Evolutionary conservation across 1,140 invertebrate species (phyloP).

Genomic region (Cydia fagiglandana): DNA sequence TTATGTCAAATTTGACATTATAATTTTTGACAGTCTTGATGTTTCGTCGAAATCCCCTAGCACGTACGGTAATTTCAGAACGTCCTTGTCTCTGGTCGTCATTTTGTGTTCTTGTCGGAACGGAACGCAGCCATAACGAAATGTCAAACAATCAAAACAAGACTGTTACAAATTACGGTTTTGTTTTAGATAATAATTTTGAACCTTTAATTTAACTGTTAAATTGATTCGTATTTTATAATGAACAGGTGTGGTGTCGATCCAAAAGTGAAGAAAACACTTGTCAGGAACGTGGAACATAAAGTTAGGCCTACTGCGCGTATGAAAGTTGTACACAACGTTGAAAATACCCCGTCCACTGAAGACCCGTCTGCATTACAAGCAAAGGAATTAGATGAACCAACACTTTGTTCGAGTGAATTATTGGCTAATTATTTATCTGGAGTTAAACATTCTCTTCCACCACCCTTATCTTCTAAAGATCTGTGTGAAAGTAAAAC

Average conservation of each 20-base stretch:
- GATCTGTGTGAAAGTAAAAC: slow-evolving; percentile 53
- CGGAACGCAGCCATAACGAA: background rate
- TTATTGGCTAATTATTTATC: slow-evolving; percentile 60
- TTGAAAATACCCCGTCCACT: slow-evolving; percentile 37
- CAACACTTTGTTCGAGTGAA: slow-evolving; percentile 63
- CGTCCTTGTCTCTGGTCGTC: background rate
- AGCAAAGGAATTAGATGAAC: slow-evolving; percentile 51
- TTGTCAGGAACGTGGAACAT: slow-evolving; percentile 58
- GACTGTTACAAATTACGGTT: slow-evolving; percentile 3
- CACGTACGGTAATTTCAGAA: background rate
- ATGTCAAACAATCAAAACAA: slow-evolving; percentile 1
- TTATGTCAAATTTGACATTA: slow-evolving; percentile 3
- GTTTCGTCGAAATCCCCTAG: slow-evolving; percentile 9
- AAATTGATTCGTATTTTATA: slow-evolving; percentile 24
- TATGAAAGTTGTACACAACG: slow-evolving; percentile 44
- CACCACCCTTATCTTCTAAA: slow-evolving; percentile 39
- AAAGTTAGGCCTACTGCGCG: slow-evolving; percentile 42
- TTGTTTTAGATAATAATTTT: background rate
- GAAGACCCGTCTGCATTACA: slow-evolving; percentile 34
- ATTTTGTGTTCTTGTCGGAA: background rate
- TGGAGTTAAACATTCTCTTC: slow-evolving; percentile 51
- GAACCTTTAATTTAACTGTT: background rate
- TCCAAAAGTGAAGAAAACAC: slow-evolving; percentile 67
- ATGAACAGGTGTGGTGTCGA: slow-evolving; percentile 58
- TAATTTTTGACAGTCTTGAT: background rate